A percentile compares a stretch with the other conserved stretches of the same genome.
Evolutionary conservation across 1,140 invertebrate genomes (phyloP).

Genomic region (Halesus radiatus): DNA sequence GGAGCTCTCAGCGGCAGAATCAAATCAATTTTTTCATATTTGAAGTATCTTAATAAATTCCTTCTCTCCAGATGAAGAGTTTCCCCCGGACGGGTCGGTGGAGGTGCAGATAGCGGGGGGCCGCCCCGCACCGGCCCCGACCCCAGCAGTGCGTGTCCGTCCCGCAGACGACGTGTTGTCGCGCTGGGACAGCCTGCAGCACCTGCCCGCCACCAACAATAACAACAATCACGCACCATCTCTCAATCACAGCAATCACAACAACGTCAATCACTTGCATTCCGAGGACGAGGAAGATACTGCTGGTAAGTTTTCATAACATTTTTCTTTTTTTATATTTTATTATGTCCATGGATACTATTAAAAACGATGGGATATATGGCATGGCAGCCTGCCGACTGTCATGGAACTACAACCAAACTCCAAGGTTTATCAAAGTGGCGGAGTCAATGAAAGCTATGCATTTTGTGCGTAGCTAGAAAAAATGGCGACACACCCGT

Average conservation of each 20-base stretch:
- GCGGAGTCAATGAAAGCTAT: too few species aligned
- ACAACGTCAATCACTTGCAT: neutral
- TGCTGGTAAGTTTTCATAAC: neutral
- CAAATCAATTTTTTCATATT: too few species aligned
- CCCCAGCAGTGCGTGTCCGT: conserved; percentile 77
- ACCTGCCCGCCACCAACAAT: conserved; percentile 66
- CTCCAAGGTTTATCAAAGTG: too few species aligned
- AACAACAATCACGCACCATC: conserved; percentile 2
- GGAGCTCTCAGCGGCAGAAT: too few species aligned
- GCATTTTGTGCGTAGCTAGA: too few species aligned
- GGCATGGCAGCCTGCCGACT: too few species aligned
- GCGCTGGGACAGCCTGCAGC: conserved; percentile 87
- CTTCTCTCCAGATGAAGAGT: conserved; percentile 70
- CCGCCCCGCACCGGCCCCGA: conserved; percentile 77
- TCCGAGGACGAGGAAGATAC: conserved; percentile 36
- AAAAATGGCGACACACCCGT: too few species aligned
- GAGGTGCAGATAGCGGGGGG: conserved; percentile 79
- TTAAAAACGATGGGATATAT: too few species aligned
- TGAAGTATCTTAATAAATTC: neutral
- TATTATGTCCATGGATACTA: too few species aligned
- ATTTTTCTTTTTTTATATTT: too few species aligned
- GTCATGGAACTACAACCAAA: too few species aligned
- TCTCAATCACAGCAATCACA: conserved; percentile 5
- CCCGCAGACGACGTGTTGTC: conserved; percentile 80
- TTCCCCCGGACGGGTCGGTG: conserved; percentile 84